A percentile compares a stretch with the other conserved stretches of the same genome.
phyloP scores from a whole-genome alignment of 1,140 invertebrate species.

The Mizuhopecten yessoensis region DNA sequence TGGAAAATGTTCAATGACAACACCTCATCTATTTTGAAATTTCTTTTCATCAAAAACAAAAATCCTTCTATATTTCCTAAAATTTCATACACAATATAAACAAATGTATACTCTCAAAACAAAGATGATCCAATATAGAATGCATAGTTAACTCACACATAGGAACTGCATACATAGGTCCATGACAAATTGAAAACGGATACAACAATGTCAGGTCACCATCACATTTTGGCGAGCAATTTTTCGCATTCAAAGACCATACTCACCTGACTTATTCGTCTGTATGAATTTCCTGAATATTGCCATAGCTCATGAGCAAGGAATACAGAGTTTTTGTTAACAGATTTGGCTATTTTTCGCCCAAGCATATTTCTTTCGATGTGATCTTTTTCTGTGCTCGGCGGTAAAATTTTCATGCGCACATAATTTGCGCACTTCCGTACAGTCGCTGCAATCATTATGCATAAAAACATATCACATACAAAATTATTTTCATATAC shows the following conservation, averaged over 20 bases:
- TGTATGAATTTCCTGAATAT: conserved; percentile 71
- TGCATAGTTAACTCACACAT: background rate
- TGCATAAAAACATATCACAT: background rate
- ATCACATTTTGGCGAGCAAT: background rate
- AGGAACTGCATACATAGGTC: background rate
- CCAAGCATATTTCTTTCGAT: conserved; percentile 57
- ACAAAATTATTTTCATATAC: background rate
- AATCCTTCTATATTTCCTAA: background rate
- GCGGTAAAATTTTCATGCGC: conserved; percentile 64
- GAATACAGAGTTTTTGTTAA: conserved; percentile 66
- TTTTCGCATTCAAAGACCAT: conserved; percentile 1
- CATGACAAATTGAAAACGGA: conserved; percentile 34
- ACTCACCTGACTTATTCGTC: conserved; percentile 72
- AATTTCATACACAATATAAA: background rate
- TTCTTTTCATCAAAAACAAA: background rate
- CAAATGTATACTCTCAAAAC: background rate
- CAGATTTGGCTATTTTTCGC: background rate
- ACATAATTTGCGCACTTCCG: conserved; percentile 50
- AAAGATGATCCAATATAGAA: background rate
- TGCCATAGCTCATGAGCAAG: conserved; percentile 75
- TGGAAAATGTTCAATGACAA: background rate
- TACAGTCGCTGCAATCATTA: conserved; percentile 53
- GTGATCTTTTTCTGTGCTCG: conserved; percentile 62
- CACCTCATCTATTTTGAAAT: background rate
- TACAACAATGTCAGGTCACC: background rate